phyloP scores from a whole-genome alignment of 2,113 vertebrate genomes.

The Sialia sialis region DNA sequence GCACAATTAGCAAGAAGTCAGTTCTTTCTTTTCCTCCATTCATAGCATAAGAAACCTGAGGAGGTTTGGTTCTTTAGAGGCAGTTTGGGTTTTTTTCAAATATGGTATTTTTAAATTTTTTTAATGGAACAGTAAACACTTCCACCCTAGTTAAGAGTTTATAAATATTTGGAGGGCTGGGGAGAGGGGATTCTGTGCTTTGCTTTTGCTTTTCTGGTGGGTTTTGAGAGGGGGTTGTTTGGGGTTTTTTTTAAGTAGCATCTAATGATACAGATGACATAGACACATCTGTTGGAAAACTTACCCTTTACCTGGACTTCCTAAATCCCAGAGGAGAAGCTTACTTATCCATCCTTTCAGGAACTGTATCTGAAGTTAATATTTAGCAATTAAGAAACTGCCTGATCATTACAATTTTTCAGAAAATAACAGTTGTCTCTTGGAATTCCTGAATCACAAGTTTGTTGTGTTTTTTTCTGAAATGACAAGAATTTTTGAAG shows the following conservation, averaged over 20 bases:
- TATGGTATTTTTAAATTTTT: not conserved
- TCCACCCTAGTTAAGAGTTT: not conserved
- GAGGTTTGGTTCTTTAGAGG: not conserved
- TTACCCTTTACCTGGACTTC: not conserved
- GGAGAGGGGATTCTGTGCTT: not conserved
- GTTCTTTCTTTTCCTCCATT: not conserved
- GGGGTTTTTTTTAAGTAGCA: not conserved
- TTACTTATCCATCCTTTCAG: not conserved
- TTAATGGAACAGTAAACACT: not conserved
- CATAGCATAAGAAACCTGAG: not conserved
- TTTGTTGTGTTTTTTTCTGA: not conserved
- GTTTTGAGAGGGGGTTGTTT: not conserved
- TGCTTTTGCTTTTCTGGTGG: not conserved
- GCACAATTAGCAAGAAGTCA: not conserved
- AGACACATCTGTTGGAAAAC: not conserved
- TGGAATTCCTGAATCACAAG: not conserved
- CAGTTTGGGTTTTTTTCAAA: not conserved
- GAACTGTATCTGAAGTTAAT: not conserved
- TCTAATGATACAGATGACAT: not conserved
- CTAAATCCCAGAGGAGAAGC: not conserved
- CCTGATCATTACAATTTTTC: not conserved
- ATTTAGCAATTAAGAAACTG: not conserved
- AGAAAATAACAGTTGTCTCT: not conserved
- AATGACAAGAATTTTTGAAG: not conserved
- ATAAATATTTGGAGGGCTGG: not conserved